phyloP scores from a whole-genome alignment of 2,888 invertebrate genomes.

The Ophonus ardosiacus region DNA sequence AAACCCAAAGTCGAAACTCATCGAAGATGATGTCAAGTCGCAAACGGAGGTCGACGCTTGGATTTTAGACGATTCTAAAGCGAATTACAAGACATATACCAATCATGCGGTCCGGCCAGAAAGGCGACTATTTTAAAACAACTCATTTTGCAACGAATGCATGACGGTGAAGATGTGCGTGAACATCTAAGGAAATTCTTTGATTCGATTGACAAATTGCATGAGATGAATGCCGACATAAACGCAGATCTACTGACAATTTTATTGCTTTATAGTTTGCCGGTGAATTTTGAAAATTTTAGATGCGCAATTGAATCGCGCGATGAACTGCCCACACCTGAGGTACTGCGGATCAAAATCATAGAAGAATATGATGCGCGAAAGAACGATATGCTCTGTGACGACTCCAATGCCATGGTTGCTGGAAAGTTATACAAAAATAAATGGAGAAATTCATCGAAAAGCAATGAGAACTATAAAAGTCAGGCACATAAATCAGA shows the following conservation, averaged over 20 bases:
- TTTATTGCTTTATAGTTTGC: slow-evolving; percentile 70
- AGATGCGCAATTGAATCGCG: slow-evolving; percentile 63
- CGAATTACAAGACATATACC: slow-evolving; percentile 70
- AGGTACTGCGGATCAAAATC: slow-evolving; percentile 67
- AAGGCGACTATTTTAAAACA: slow-evolving; percentile 73
- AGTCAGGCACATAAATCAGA: background rate
- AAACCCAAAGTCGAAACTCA: background rate
- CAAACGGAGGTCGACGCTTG: too few species aligned
- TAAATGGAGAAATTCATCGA: background rate
- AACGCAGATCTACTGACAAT: slow-evolving; percentile 69
- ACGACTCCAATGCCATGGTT: background rate
- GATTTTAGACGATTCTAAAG: slow-evolving; percentile 44
- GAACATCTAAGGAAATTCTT: slow-evolving; percentile 70
- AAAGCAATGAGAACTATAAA: background rate
- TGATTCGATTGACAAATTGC: slow-evolving; percentile 70
- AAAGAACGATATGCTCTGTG: background rate
- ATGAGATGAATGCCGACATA: slow-evolving; percentile 69
- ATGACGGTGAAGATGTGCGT: slow-evolving; percentile 67
- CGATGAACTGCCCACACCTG: slow-evolving; percentile 68
- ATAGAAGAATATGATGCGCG: slow-evolving; percentile 25
- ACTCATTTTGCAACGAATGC: slow-evolving; percentile 70
- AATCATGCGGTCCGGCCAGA: slow-evolving; percentile 72
- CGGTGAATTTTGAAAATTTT: slow-evolving; percentile 69
- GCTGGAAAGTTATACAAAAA: background rate
- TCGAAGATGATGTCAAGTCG: too few species aligned